phyloP scores from a whole-genome alignment of 2,888 invertebrate genomes.

The Steinernema carpocapsae region DNA sequence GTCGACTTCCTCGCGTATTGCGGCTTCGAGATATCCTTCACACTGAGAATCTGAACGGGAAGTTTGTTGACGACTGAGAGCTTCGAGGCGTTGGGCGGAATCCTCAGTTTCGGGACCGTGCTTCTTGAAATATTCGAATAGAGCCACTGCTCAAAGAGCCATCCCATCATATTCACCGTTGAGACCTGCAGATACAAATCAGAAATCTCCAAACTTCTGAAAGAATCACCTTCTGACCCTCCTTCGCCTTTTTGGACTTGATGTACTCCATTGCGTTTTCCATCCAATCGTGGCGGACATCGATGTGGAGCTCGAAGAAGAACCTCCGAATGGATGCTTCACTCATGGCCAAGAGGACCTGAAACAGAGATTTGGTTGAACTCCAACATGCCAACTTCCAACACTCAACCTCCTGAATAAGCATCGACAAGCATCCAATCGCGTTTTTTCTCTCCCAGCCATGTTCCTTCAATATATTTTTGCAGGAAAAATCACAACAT shows the following conservation, averaged over 20 bases:
- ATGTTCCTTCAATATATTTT: too few species aligned
- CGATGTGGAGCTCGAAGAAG: neutral
- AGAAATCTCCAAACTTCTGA: neutral
- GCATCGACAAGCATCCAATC: too few species aligned
- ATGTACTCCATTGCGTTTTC: neutral
- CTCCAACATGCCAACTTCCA: too few species aligned
- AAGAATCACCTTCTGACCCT: neutral
- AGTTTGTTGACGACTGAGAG: neutral
- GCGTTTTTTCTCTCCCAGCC: too few species aligned
- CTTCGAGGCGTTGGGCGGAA: slow-evolving; percentile 4
- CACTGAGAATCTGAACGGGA: slow-evolving; percentile 11
- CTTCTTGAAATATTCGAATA: neutral
- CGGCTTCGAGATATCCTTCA: slow-evolving; percentile 17
- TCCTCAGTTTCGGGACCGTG: slow-evolving; percentile 3
- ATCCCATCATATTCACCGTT: neutral
- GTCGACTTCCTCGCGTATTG: neutral
- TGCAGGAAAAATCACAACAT: too few species aligned
- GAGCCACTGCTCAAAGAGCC: slow-evolving; percentile 1
- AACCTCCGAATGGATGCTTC: neutral
- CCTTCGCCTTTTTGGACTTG: neutral
- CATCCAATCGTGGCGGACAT: neutral
- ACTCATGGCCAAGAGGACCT: neutral
- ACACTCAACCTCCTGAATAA: too few species aligned
- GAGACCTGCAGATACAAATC: neutral
- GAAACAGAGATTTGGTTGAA: too few species aligned